Evolutionary conservation across 2,888 invertebrate genomes (phyloP), one percentile per base, ranked within the genome.

Genomic region (Hyalella azteca): DNA sequence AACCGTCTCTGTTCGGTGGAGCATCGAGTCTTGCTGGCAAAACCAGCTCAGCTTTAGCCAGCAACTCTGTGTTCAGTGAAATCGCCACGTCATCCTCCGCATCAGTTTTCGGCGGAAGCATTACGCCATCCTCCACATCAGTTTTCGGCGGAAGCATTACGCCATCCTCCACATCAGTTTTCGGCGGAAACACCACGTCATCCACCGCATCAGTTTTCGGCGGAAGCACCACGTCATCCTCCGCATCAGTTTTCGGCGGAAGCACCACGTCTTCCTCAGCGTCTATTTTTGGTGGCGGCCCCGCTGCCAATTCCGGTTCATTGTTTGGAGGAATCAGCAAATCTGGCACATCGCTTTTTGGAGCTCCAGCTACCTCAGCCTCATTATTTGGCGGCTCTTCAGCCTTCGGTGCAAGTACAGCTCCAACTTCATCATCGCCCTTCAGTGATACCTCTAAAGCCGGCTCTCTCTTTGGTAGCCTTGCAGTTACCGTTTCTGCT

Each of bases 21-120:
- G 79, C n/a, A 79, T 7, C 32, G 0, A 29, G 15, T 15, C 26
- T 36, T 19, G n/a, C 59, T 29, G 39, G n/a, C n/a, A n/a, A n/a
- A n/a, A n/a, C n/a, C n/a, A n/a, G n/a, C n/a, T n/a, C n/a, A n/a
- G n/a, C n/a, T n/a, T n/a, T n/a, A n/a, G n/a, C 54, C 29, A 29
- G 54, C 54, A 54, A 22, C 29, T 54, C 54, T 26, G 22, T 54
- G 54, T 54, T 54, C 29, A 19, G 26, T 79, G 36, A 7, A 29
- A 13, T 36, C 13, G 45, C 78, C n/a, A 40, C 73, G 29, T 22
- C 78, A n/a, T 40, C 78, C 39, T 19, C 26, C 7, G 22, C 76
- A 7, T 78, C 78, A 11, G 5, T 78, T 22, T 78, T 78, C 77
- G 78, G 78, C n/a, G 5, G 77, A 76, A 5, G 26, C 76, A 40